Conservation (phyloP, 2,797 vertebrate genomes). For the Enteromius viviparus region DNA sequence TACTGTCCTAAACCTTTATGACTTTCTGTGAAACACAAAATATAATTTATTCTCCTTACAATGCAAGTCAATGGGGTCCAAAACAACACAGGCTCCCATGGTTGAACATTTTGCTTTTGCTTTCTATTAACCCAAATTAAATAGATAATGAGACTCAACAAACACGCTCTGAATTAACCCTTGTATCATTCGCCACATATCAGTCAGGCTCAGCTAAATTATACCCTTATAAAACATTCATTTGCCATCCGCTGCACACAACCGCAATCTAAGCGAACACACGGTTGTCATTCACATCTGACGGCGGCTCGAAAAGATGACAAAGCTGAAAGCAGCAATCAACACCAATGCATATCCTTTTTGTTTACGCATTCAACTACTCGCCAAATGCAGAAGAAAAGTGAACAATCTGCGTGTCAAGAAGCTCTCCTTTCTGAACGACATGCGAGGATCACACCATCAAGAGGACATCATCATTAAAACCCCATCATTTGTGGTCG, state of each 20-base stretch:
- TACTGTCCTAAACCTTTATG: not conserved
- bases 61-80: not conserved
- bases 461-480: conserved; percentile 47
- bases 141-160: not conserved
- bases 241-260: not conserved
- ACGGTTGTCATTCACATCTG: not conserved
- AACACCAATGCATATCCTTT: not conserved
- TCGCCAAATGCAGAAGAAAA: not conserved
- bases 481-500: conserved; percentile 30
- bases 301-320: not conserved
- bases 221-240: conserved; percentile 47
- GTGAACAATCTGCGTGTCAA: not conserved
- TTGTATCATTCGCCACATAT: no score
- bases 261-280: not conserved
- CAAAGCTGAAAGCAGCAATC: conserved; percentile 4
- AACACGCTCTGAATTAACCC: not conserved
- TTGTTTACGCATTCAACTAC: not conserved
- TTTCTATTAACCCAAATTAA: not conserved
- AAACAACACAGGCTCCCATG: not conserved
- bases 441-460: conserved; percentile 18
- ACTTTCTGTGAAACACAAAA: not conserved
- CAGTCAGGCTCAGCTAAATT: conserved; percentile 10
- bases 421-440: not conserved
- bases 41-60: not conserved
- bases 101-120: no score